Evolutionary conservation across 2,797 vertebrate genomes (phyloP).

Genomic region (Galago senegalensis): DNA sequence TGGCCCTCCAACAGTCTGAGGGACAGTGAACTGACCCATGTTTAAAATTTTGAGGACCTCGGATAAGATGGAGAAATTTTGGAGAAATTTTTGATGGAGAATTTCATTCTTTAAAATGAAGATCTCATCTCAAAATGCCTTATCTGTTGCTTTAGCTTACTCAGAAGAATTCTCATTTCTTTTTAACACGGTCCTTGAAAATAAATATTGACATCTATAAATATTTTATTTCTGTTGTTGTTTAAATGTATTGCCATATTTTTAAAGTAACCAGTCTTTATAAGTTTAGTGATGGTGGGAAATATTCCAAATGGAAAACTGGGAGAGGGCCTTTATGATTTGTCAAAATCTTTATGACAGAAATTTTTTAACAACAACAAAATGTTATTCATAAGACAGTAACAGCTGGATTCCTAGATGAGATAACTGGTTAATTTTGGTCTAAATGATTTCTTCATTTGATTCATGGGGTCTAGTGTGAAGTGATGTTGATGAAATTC

Average conservation of each 20-base stretch:
- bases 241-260: neutral
- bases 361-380: neutral
- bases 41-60: no score
- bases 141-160: neutral
- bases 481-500: neutral
- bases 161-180: neutral
- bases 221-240: neutral
- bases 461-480: neutral
- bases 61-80: neutral
- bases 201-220: neutral
- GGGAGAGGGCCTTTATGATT: neutral
- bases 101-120: neutral
- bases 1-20: no score
- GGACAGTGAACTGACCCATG: no score
- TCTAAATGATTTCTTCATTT: neutral
- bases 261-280: conserved; percentile 1
- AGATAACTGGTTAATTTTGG: neutral
- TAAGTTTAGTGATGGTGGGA: neutral
- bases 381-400: neutral
- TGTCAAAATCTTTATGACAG: neutral
- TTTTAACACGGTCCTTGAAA: neutral
- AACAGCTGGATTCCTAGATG: neutral
- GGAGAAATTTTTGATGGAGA: no score
- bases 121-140: neutral
- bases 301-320: neutral